Evolutionary conservation across 2,797 vertebrate species (phyloP).

Genomic region (Kryptolebias ocellatus): DNA sequence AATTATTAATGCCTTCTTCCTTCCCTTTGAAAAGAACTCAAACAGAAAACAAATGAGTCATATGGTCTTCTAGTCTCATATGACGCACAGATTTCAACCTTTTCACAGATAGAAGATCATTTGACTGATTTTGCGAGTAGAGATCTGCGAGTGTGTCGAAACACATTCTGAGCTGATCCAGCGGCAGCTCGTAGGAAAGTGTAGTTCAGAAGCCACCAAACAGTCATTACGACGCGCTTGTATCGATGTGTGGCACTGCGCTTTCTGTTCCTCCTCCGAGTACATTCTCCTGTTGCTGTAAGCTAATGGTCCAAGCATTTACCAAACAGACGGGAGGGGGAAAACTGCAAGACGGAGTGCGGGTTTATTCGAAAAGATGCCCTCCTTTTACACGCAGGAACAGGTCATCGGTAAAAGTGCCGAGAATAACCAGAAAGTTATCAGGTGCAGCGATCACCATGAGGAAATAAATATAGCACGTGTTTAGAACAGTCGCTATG

Average conservation of each 20-base stretch:
- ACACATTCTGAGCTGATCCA: constrained; percentile 9
- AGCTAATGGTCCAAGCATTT: constrained; percentile 33
- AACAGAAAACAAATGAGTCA: constrained; percentile 5
- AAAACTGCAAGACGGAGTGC: no score
- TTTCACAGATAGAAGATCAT: constrained; percentile 17
- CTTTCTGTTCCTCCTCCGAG: constrained; percentile 31
- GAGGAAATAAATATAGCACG: no score
- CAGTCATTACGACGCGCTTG: constrained; percentile 19
- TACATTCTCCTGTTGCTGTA: constrained; percentile 21
- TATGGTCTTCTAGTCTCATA: constrained; percentile 1
- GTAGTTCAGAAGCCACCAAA: background rate
- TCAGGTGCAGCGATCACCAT: no score
- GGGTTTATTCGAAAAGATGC: constrained; percentile 36
- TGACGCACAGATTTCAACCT: constrained; percentile 9
- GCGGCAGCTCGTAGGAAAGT: background rate
- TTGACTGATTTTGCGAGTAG: constrained; percentile 12
- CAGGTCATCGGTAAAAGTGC: constrained; percentile 24
- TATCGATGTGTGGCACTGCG: constrained; percentile 18
- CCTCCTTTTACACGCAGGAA: constrained; percentile 12
- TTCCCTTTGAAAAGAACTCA: background rate
- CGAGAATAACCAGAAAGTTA: no score
- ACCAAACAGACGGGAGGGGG: constrained; percentile 8
- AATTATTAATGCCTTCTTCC: constrained; percentile 30
- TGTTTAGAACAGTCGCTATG: background rate
- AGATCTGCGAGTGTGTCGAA: constrained; percentile 14